Evolutionary conservation across 2,113 vertebrate species (phyloP).

Genomic region (Asarcornis scutulata): DNA sequence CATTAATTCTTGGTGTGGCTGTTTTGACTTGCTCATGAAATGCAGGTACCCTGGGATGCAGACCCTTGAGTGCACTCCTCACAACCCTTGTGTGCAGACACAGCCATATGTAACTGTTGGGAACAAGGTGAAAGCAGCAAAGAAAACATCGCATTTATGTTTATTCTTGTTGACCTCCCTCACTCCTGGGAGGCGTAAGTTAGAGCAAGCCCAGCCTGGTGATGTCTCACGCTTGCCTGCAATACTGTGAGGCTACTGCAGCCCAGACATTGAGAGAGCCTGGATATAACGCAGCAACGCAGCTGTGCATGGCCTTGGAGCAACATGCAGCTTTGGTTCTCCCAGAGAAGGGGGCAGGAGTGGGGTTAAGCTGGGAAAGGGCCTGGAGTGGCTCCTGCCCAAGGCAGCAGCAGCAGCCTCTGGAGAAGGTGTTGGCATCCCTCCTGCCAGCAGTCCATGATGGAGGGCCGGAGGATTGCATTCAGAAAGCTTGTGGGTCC

Average conservation of each 20-base stretch:
- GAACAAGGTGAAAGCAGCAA: neutral
- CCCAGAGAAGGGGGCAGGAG: neutral
- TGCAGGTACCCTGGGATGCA: neutral
- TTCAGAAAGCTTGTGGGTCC: neutral
- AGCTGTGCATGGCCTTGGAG: accelerated
- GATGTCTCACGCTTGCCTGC: neutral
- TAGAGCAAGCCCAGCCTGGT: neutral
- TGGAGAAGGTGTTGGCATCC: neutral
- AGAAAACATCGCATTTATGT: neutral
- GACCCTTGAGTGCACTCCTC: neutral
- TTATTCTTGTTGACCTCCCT: neutral
- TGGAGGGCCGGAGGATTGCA: neutral
- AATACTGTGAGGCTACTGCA: accelerated
- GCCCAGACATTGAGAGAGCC: neutral
- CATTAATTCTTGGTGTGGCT: neutral
- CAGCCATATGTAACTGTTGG: neutral
- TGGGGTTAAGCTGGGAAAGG: neutral
- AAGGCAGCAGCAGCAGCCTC: neutral
- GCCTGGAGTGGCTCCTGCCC: neutral
- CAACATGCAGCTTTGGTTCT: neutral
- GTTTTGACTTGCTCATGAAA: neutral
- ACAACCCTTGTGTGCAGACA: neutral
- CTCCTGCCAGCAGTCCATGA: neutral
- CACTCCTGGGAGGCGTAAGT: neutral
- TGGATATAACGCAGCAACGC: neutral